Evolutionary conservation across 2,797 vertebrate species (phyloP), one percentile per base, ranked within the genome.

Genomic region (Perodicticus potto): DNA sequence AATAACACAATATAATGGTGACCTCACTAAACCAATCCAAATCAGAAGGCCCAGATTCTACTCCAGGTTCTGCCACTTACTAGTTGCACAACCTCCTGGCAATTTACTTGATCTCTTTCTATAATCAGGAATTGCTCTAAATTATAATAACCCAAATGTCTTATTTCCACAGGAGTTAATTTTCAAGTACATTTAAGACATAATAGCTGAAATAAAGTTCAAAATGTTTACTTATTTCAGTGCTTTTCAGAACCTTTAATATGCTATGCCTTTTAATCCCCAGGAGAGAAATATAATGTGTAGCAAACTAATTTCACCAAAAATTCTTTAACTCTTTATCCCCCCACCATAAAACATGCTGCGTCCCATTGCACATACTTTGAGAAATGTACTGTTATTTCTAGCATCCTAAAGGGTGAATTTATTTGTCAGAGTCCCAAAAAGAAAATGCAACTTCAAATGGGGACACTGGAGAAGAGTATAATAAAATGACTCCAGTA

Each of bases 101-200:
- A 97, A 89, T 65, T 59, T 81, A 67, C 5, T 87, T 90, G 81
- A 72, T 19, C 25, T 87, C n/a, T 57, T 78, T 80, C 63, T 67
- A 93, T 27, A 81, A 78, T 43, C n/a, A 89, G 53, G 49, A 73
- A 82, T 70, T 77, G 6, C 27, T 96, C 34, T 95, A 83, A 95
- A 93, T 88, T 65, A 73, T 7, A 96, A 67, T 61, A 69, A 85
- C 69, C 17, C 29, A 83, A 86, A 82, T 37, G 22, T 57, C 27
- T n/a, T 67, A 32, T 80, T 73, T 86, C 67, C 40, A 82, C 10
- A 78, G 81, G 32, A 80, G 5, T 43, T 93, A 96, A 72, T 29
- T 76, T 67, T 92, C n/a, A 94, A 86, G 72, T 74, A 96, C 34
- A 4, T 86, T 94, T 83, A 81, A 84, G 45, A 74, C 40, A 88